These are phyloP conservation scores for Rhyacophila evoluta DNA, from an alignment of 2,888 invertebrate species.

Conservation along the genomic window DNA sequence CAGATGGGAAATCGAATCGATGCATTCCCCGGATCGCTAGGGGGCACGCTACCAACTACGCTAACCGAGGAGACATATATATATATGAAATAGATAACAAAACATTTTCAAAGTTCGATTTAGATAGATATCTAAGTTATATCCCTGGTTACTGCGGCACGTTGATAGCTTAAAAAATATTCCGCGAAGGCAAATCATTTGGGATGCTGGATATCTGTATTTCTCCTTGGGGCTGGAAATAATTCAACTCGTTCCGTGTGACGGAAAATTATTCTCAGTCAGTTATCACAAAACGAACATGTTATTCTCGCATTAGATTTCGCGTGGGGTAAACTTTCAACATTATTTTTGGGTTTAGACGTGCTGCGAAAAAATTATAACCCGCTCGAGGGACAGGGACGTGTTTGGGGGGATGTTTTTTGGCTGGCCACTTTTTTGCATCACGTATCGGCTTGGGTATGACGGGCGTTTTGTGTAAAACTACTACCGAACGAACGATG, in stretches of 20 bases:
- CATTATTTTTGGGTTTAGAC: conserved; percentile 54
- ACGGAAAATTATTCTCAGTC: conserved; percentile 23
- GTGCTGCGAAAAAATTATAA: conserved; percentile 52
- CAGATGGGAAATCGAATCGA: too few species aligned
- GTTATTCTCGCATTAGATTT: conserved; percentile 52
- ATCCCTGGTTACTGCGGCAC: not conserved
- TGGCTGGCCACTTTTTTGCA: conserved; percentile 42
- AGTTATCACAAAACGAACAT: conserved; percentile 48
- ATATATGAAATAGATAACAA: too few species aligned
- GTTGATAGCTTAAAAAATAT: not conserved
- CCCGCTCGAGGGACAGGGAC: conserved; percentile 42
- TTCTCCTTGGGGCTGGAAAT: not conserved
- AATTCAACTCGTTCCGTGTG: conserved; percentile 16
- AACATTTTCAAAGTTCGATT: too few species aligned
- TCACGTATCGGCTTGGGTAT: conserved; percentile 36
- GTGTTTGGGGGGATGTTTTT: conserved; percentile 34
- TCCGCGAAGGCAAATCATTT: not conserved
- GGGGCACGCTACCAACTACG: too few species aligned
- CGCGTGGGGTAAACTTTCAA: conserved; percentile 45
- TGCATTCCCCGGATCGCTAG: too few species aligned
- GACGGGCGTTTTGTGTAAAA: conserved; percentile 31
- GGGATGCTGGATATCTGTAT: not conserved
- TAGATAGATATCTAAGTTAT: too few species aligned
- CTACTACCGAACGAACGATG: conserved; percentile 20
- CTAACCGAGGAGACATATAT: too few species aligned